Evolutionary conservation across 2,888 invertebrate genomes (phyloP).

Genomic region (Lasioglossum lativentre): DNA sequence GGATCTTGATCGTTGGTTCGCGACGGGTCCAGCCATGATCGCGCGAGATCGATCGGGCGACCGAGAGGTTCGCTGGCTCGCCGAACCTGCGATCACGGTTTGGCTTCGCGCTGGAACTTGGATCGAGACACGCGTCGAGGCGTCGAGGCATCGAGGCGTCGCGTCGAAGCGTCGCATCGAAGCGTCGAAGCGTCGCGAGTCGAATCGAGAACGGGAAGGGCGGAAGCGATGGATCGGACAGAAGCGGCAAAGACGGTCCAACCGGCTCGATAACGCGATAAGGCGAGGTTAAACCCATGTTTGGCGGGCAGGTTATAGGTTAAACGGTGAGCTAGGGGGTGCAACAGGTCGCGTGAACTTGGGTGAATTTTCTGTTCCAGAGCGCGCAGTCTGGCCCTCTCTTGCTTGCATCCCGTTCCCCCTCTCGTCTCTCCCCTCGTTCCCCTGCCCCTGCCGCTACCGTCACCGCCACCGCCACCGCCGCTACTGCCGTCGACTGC

Average conservation of each 20-base stretch:
- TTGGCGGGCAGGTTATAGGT: constrained; percentile 84
- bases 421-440: constrained; percentile 49
- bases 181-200: neutral
- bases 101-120: neutral
- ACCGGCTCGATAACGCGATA: constrained; percentile 84
- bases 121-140: neutral
- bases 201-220: constrained; percentile 23
- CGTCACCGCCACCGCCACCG: constrained; percentile 21
- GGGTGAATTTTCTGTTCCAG: constrained; percentile 84
- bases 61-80: neutral
- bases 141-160: neutral
- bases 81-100: neutral
- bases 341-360: constrained; percentile 85
- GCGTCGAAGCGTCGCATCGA: neutral
- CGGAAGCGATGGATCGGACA: constrained; percentile 33
- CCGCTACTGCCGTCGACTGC: no score
- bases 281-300: constrained; percentile 84
- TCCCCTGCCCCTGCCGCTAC: constrained; percentile 47
- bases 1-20: neutral
- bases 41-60: neutral
- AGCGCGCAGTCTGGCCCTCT: constrained; percentile 81
- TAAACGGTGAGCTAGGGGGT: constrained; percentile 84
- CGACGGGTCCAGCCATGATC: neutral
- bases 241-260: constrained; percentile 63
- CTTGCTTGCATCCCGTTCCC: constrained; percentile 62